Evolutionary conservation across 2,113 vertebrate species (phyloP).

Genomic region (Herpailurus yagouaroundi): DNA sequence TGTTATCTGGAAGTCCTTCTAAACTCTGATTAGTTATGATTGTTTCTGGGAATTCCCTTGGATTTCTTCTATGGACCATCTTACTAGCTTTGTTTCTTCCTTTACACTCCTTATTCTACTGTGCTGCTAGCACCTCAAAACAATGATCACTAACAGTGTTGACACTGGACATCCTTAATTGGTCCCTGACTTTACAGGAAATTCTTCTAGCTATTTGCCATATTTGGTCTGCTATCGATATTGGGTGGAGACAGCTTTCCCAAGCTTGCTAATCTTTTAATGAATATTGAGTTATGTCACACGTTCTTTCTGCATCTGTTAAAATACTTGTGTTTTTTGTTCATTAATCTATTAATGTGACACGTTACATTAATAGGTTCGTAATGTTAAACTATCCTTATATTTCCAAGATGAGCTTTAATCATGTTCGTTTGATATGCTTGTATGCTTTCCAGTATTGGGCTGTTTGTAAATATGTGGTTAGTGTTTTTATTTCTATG

Average conservation of each 20-base stretch:
- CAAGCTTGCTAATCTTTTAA: background rate
- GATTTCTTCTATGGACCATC: background rate
- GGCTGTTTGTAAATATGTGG: background rate
- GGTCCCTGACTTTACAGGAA: background rate
- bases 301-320: constrained; percentile 22
- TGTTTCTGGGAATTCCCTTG: background rate
- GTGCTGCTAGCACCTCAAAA: background rate
- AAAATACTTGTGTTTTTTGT: constrained; percentile 7
- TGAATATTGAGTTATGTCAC: constrained; percentile 39
- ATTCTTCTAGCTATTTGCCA: background rate
- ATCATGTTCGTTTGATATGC: background rate
- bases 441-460: background rate
- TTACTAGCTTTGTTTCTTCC: constrained; percentile 15
- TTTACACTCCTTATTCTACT: background rate
- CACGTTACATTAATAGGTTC: background rate
- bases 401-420: background rate
- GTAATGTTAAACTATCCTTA: background rate
- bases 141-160: background rate
- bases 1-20: background rate
- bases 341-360: background rate
- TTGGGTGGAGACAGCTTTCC: background rate
- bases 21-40: background rate
- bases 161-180: background rate
- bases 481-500: background rate
- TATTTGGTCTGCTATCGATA: constrained; percentile 1